A percentile compares a stretch with the other conserved stretches of the same genome.
phyloP scores from a whole-genome alignment of 2,797 vertebrate species.

The Cossypha dichroa region DNA sequence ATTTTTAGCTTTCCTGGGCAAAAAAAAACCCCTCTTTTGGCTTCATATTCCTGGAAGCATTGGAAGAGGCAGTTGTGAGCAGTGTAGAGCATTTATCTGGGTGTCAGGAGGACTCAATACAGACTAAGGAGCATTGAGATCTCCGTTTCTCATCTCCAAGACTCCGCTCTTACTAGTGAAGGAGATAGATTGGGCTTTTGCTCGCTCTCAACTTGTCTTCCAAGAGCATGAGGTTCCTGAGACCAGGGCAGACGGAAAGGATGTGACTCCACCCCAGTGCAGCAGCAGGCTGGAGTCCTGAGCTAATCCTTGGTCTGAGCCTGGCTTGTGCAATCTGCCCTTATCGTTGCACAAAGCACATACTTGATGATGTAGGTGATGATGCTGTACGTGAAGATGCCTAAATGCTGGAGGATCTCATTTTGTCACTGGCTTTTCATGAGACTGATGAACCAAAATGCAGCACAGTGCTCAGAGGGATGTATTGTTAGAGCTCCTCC shows the following conservation, averaged over 20 bases:
- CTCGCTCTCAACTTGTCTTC: rapidly evolving
- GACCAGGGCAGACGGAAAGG: neutral
- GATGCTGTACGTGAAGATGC: neutral
- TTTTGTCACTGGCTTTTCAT: rapidly evolving
- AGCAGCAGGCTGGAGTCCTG: neutral
- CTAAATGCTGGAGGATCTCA: neutral
- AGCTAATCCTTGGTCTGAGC: neutral
- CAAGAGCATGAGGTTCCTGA: neutral
- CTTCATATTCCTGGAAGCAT: neutral
- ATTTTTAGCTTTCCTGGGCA: neutral
- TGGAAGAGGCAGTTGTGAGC: neutral
- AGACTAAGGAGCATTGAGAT: neutral
- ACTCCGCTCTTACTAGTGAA: neutral
- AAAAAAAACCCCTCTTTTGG: neutral
- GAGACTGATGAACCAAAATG: neutral
- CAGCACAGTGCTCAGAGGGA: neutral
- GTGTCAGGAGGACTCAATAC: neutral
- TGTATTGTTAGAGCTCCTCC: neutral
- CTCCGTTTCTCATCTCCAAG: neutral
- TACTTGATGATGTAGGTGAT: neutral
- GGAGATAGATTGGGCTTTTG: neutral
- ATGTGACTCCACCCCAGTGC: rapidly evolving
- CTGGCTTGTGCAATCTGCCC: neutral
- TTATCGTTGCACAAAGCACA: rapidly evolving
- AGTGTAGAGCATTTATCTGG: neutral